Base-by-base conservation (phyloP, 2,113 vertebrate genomes). In the Dipodomys ordii region DNA sequence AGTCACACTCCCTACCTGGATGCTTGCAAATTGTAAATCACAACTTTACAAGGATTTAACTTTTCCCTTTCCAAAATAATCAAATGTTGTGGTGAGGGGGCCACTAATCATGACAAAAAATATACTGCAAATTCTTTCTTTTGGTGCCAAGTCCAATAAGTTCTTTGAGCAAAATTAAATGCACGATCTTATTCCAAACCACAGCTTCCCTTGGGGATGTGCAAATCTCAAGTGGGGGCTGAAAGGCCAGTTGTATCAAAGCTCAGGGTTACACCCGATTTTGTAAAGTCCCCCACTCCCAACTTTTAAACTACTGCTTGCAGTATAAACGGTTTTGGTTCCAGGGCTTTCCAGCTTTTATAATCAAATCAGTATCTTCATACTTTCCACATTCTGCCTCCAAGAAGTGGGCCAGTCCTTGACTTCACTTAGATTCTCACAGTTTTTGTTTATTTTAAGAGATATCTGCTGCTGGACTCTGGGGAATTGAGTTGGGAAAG, bases 61-160 rank as follows among this genome's bases (percentile, higher is more conserved):
- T 98, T 98, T 98, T 98, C 97, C 89, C 25, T 97, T 97, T 98
- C 98, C 98, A 98, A 98, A 98, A 98, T 97, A 98, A 98, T 98
- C 98, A 98, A 97, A 97, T n/a, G 60, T 92, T 96, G 97, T 97
- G 97, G 97, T 95, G 94, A 98, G 97, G 97, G 97, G 98, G 97
- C 97, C 96, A 97, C 98, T 98, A 98, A 98, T 98, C 97, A 98
- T 78, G 98, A 98, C 98, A 98, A 98, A 98, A 99, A 98, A 98
- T 98, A 98, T 97, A 97, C 98, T 98, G 97, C 94, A 96, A 97
- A 97, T 97, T 97, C 98, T 99, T 98, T 98, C 97, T 98, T 98
- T 96, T 91, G 94, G 96, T 98, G 98, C 98, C 98, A 99, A 98
- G 97, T 98, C 98, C 98, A 99, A 98, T 98, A 98, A 98, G 97